These are phyloP conservation scores for Rhopalosiphum maidis DNA, from an alignment of 1,140 invertebrate species.

Conservation along the genomic window DNA sequence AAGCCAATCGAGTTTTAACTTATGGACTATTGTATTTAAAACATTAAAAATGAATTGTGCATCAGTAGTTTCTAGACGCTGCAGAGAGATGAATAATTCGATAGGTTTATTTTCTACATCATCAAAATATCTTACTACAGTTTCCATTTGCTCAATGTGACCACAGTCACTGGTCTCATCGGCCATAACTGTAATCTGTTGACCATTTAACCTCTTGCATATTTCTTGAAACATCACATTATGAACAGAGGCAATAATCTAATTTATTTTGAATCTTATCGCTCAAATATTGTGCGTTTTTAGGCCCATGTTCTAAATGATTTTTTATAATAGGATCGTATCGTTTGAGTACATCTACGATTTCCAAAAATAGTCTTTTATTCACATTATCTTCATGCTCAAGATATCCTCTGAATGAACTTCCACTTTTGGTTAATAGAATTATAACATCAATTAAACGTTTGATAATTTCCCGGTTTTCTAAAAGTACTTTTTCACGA, in stretches of 20 bases:
- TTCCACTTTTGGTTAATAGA: neutral
- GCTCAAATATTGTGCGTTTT: conserved; percentile 35
- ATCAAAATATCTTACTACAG: conserved; percentile 26
- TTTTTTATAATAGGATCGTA: too few relatives aligned
- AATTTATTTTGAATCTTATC: conserved; percentile 48
- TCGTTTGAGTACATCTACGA: too few relatives aligned
- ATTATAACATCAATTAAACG: neutral
- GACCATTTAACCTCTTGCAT: neutral
- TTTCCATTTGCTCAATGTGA: conserved; percentile 42
- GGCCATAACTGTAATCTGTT: neutral
- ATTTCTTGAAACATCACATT: conserved; percentile 44
- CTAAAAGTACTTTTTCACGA: too few relatives aligned
- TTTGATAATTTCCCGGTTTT: neutral
- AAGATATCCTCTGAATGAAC: neutral
- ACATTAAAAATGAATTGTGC: conserved; percentile 28
- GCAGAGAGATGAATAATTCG: conserved; percentile 15
- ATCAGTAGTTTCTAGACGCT: neutral
- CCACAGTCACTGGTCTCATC: conserved; percentile 50
- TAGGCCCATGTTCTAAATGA: neutral
- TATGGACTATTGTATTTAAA: neutral
- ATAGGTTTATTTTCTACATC: neutral
- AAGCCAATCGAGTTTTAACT: too few relatives aligned
- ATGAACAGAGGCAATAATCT: conserved; percentile 19
- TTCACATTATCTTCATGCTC: too few relatives aligned
- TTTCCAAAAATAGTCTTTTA: too few relatives aligned